Conservation (phyloP, 2,113 vertebrate genomes). For the Brachyhypopomus occidentalis region DNA sequence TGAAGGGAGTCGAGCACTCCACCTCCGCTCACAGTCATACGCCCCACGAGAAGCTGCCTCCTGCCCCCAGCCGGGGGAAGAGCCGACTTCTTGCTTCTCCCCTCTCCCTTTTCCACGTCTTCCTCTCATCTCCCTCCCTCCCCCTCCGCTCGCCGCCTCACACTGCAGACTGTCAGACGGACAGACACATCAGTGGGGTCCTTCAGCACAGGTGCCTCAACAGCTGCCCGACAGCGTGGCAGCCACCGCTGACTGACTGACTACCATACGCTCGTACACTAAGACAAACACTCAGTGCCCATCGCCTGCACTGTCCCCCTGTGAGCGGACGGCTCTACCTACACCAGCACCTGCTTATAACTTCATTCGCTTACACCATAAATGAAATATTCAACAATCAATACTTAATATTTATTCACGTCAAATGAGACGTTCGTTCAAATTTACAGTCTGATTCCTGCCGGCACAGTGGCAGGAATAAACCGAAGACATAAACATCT, state of each 20-base stretch:
- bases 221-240: conserved; percentile 72
- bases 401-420: too few species aligned
- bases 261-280: too few species aligned
- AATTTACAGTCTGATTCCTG: not conserved
- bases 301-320: not conserved
- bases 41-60: conserved; percentile 63
- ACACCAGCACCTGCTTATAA: not conserved
- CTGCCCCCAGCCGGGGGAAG: conserved; percentile 56
- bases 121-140: too few species aligned
- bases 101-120: too few species aligned
- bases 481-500: conserved; percentile 72
- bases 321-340: not conserved
- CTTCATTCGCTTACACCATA: not conserved
- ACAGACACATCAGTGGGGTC: conserved; percentile 31
- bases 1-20: conserved; percentile 53
- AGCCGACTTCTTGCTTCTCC: conserved; percentile 41
- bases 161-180: conserved; percentile 60
- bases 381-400: too few species aligned
- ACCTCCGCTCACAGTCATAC: conserved; percentile 63
- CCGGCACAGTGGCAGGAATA: conserved; percentile 68
- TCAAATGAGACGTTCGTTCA: too few species aligned
- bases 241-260: conserved; percentile 40
- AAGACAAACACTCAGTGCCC: not conserved
- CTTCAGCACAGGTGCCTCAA: conserved; percentile 69
- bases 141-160: too few species aligned